Evolutionary conservation across 2,797 vertebrate species (phyloP).

Genomic region (Harpagifer antarcticus): DNA sequence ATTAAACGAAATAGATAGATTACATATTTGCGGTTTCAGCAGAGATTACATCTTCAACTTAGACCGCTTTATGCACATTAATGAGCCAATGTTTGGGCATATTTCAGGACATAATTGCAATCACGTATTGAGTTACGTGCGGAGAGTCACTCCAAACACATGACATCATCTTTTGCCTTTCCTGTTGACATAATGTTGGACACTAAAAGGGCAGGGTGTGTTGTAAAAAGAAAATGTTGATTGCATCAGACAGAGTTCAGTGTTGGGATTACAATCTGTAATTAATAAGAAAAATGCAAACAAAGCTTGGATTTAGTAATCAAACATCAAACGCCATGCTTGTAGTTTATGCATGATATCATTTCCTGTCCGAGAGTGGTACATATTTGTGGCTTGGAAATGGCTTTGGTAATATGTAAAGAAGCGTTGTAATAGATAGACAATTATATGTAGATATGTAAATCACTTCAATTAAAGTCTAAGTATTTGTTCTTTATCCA

Average conservation of each 20-base stretch:
- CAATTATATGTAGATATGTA: conserved; percentile 6
- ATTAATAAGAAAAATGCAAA: background rate
- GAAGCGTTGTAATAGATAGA: background rate
- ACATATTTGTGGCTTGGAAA: conserved; percentile 1
- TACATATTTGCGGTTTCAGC: conserved; percentile 16
- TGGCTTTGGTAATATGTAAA: conserved; percentile 3
- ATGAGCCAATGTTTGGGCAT: conserved; percentile 51
- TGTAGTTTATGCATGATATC: background rate
- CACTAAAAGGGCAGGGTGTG: conserved; percentile 50
- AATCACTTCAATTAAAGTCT: background rate
- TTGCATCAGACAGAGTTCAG: conserved; percentile 13
- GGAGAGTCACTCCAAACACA: conserved; percentile 58
- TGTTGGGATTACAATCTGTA: conserved; percentile 37
- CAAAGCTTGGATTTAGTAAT: conserved; percentile 1
- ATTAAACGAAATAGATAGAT: conserved; percentile 10
- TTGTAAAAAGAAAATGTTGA: conserved; percentile 34
- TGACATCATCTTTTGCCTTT: conserved; percentile 72
- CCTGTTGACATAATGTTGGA: conserved; percentile 67
- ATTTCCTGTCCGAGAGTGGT: background rate
- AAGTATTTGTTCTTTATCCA: conserved; percentile 1
- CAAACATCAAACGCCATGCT: background rate
- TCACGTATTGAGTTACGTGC: conserved; percentile 46
- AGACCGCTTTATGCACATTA: conserved; percentile 25
- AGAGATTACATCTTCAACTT: conserved; percentile 12
- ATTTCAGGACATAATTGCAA: conserved; percentile 65